Conservation (phyloP, 2,888 invertebrate genomes). For the Hirtodrosophila trivittata region DNA sequence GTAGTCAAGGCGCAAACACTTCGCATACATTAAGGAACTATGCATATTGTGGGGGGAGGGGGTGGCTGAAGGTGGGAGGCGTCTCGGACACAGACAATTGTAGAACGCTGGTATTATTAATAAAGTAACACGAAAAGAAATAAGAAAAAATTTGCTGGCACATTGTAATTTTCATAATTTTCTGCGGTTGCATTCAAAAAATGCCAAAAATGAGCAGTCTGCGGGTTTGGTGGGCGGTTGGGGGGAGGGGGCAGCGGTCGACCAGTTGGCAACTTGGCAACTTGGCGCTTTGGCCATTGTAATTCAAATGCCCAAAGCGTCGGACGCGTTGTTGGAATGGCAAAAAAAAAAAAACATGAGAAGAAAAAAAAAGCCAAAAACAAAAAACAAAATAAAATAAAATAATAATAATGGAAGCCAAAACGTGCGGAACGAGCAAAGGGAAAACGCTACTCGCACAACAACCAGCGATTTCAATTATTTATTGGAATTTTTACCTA, state of each 20-base stretch:
- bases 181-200: conserved; percentile 47
- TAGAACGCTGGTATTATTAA: conserved; percentile 52
- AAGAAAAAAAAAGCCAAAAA: conserved; percentile 2
- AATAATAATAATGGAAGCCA: conserved; percentile 49
- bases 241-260: not conserved
- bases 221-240: not conserved
- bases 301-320: conserved; percentile 64
- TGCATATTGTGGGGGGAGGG: not conserved
- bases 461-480: conserved; percentile 73
- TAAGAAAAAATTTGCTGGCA: conserved; percentile 25
- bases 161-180: conserved; percentile 69
- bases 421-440: conserved; percentile 34
- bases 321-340: conserved; percentile 16
- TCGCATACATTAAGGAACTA: conserved; percentile 25
- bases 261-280: not conserved
- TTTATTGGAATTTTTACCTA: conserved; percentile 77
- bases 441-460: conserved; percentile 25
- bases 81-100: conserved; percentile 12
- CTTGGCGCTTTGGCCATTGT: conserved; percentile 25
- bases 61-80: not conserved
- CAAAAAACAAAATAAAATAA: conserved; percentile 15
- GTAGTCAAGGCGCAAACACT: conserved; percentile 5
- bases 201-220: conserved; percentile 46
- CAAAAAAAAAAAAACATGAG: conserved; percentile 4
- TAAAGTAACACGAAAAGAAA: conserved; percentile 36